A percentile compares a stretch with the other conserved stretches of the same genome.
phyloP scores from a whole-genome alignment of 2,113 vertebrate genomes.

The Micronycteris hirsuta region DNA sequence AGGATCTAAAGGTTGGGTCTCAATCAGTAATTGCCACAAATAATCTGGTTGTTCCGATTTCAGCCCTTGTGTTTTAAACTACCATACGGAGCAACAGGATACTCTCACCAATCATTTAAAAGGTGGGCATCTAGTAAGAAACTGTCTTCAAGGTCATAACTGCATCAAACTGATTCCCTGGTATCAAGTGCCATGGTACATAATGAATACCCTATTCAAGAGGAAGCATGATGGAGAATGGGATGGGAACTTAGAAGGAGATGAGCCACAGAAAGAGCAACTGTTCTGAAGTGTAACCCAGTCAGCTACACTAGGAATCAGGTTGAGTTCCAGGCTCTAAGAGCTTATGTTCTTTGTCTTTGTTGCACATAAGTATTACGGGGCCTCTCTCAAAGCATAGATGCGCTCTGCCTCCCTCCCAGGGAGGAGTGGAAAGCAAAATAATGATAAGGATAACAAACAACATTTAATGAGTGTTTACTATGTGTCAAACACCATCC shows the following conservation, averaged over 20 bases:
- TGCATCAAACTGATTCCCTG: neutral
- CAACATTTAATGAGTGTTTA: no score
- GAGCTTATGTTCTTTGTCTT: neutral
- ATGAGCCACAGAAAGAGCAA: neutral
- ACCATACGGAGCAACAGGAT: neutral
- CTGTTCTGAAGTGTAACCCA: neutral
- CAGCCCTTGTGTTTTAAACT: neutral
- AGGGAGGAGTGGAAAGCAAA: neutral
- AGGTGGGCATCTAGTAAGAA: neutral
- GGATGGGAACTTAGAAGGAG: neutral
- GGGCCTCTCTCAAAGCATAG: neutral
- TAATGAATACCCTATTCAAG: no score
- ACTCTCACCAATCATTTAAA: neutral
- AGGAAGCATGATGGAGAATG: accelerated
- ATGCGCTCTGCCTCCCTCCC: neutral
- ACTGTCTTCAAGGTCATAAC: neutral
- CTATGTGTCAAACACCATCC: no score
- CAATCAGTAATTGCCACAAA: neutral
- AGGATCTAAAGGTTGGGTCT: neutral
- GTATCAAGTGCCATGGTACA: neutral
- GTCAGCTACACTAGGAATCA: neutral
- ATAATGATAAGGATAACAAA: neutral
- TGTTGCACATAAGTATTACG: neutral
- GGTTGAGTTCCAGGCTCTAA: neutral
- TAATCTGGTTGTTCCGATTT: neutral